Evolutionary conservation across 2,888 invertebrate species (phyloP), one percentile per base, ranked within the genome.

Genomic region (Chrysodeixis includens): DNA sequence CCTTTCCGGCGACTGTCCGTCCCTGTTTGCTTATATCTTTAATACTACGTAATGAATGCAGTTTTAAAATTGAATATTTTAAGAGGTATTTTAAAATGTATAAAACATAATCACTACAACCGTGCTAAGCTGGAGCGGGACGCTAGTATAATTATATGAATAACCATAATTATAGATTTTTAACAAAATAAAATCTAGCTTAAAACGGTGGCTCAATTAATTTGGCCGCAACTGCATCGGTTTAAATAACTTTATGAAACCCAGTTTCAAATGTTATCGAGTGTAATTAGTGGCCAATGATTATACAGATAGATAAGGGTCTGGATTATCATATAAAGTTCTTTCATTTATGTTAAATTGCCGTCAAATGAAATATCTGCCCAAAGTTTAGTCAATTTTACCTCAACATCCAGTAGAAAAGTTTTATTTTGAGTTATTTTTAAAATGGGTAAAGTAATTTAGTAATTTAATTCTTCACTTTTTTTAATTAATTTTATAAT

Each of bases 211-310:
- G 5, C n/a, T 40, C 40, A 14, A 40, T 40, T n/a, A 5, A n/a
- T 0, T 5, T 40, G 40, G 5, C n/a, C 40, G 40, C 5, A 40
- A 40, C n/a, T 40, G 40, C n/a, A 40, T 40, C 6, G 9, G 46
- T 57, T 72, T 72, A 72, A 72, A 74, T 77, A 60, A 62, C 53
- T 62, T 51, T 2, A 30, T 52, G 54, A 74, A 77, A 62, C 78
- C 78, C 67, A 20, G 51, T 72, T 60, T 62, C 56, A 59, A 73
- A 73, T 72, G 49, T 59, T 56, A 77, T 62, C 62, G 62, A 54
- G 14, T 56, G 51, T 59, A 57, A 62, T 62, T 57, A 18, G 35
- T 60, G 26, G 20, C 14, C 12, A 46, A 71, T 71, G 51, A 62
- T 62, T 20, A 59, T 62, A 57, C 66, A 54, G 73, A 60, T 2